Evolutionary conservation across 2,113 vertebrate genomes (phyloP).

Genomic region (Neodon shergylaensis): DNA sequence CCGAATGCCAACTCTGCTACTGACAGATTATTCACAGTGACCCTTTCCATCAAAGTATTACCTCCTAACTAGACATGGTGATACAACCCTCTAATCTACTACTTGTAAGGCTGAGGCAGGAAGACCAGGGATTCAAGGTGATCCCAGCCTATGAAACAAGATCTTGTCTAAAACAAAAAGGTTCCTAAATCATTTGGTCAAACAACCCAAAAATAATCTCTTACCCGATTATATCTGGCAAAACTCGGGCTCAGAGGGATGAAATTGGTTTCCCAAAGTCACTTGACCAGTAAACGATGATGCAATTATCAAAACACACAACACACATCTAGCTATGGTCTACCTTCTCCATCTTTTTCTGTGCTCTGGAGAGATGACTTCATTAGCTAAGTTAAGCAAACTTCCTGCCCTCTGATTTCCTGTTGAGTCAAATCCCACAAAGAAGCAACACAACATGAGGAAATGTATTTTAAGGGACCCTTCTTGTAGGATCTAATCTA

Average conservation of each 20-base stretch:
- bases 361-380: neutral
- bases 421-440: neutral
- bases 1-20: neutral
- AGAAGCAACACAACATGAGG: neutral
- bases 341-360: neutral
- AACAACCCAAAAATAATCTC: neutral
- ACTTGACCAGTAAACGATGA: neutral
- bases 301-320: neutral
- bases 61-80: neutral
- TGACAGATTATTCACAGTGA: neutral
- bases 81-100: neutral
- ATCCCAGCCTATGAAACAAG: neutral
- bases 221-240: neutral
- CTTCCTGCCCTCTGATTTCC: neutral
- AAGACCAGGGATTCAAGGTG: neutral
- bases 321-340: neutral
- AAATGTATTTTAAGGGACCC: neutral
- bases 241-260: neutral
- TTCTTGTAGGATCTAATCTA: neutral
- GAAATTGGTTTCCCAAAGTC: neutral
- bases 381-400: neutral
- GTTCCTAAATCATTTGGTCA: neutral
- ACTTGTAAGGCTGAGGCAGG: neutral
- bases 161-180: neutral
- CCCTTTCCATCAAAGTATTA: neutral